Evolutionary conservation across 1,140 invertebrate species (phyloP).

Genomic region (Calephelis nemesis): DNA sequence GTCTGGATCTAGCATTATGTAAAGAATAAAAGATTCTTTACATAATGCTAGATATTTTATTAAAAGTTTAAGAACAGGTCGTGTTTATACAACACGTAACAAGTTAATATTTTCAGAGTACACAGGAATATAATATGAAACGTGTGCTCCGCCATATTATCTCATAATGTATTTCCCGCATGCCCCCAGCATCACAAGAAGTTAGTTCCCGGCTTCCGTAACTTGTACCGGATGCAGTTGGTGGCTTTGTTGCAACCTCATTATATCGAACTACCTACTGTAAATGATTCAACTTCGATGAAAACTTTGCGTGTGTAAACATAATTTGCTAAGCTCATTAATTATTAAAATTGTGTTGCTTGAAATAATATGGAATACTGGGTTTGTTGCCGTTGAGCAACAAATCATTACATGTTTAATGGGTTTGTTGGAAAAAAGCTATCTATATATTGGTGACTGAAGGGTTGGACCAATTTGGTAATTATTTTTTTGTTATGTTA

Average conservation of each 20-base stretch:
- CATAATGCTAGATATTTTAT: neutral
- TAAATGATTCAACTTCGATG: slow-evolving; percentile 11
- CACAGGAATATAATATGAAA: slow-evolving; percentile 12
- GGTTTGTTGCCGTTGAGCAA: too few species aligned
- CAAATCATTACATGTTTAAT: too few species aligned
- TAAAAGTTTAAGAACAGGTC: neutral
- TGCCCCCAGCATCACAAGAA: slow-evolving; percentile 13
- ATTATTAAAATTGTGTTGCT: too few species aligned
- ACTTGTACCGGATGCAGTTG: slow-evolving; percentile 16
- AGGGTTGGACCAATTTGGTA: too few species aligned
- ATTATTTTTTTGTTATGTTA: too few species aligned
- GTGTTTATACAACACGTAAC: slow-evolving; percentile 1
- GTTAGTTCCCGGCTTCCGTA: slow-evolving; percentile 10
- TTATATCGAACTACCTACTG: slow-evolving; percentile 8
- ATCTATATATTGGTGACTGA: too few species aligned
- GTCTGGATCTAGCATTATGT: too few species aligned
- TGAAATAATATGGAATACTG: too few species aligned
- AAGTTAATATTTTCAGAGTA: slow-evolving; percentile 5
- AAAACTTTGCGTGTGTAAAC: neutral
- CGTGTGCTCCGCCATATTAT: slow-evolving; percentile 2
- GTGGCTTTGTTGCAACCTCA: slow-evolving; percentile 14
- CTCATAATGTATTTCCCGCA: slow-evolving; percentile 8
- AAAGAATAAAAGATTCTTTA: too few species aligned
- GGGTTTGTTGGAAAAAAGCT: too few species aligned
- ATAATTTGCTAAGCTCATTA: neutral